These are phyloP conservation scores for Sarcophaga peregrina DNA, from an alignment of 1,140 invertebrate species.

Conservation along the genomic window DNA sequence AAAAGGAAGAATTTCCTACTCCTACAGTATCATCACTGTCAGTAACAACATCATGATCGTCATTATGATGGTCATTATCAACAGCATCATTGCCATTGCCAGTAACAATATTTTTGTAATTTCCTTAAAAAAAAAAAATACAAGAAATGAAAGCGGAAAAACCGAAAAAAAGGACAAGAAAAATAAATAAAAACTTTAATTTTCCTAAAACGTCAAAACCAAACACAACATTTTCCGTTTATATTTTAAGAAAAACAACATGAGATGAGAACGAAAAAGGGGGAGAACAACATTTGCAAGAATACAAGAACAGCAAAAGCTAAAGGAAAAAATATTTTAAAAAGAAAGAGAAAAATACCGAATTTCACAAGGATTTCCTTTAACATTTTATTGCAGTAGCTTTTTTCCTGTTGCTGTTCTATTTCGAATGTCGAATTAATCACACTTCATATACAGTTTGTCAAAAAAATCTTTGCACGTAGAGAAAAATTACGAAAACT, in stretches of 20 bases:
- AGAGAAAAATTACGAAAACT: no score
- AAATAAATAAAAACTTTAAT: neutral
- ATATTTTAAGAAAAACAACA: neutral
- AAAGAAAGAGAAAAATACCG: no score
- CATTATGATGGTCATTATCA: neutral
- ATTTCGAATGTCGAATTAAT: neutral
- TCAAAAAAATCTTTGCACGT: no score
- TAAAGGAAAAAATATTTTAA: no score
- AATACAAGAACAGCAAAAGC: no score
- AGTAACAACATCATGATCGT: no score
- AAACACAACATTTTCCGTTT: conserved; percentile 1
- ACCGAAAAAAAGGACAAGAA: neutral
- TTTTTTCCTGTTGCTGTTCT: neutral
- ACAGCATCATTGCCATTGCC: neutral
- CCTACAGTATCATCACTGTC: neutral
- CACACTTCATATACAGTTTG: no score
- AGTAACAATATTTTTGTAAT: conserved; percentile 23
- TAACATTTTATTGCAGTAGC: neutral
- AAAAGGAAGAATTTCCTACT: neutral
- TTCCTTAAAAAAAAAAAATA: conserved; percentile 1
- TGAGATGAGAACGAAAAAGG: neutral
- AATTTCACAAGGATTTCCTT: no score
- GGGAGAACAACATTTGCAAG: no score
- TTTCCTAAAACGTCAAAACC: conserved; percentile 24
- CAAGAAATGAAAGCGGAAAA: neutral